A percentile compares a stretch with the other conserved stretches of the same genome.
Conservation (phyloP, 2,888 invertebrate species). For the Craniophora ligustri region DNA sequence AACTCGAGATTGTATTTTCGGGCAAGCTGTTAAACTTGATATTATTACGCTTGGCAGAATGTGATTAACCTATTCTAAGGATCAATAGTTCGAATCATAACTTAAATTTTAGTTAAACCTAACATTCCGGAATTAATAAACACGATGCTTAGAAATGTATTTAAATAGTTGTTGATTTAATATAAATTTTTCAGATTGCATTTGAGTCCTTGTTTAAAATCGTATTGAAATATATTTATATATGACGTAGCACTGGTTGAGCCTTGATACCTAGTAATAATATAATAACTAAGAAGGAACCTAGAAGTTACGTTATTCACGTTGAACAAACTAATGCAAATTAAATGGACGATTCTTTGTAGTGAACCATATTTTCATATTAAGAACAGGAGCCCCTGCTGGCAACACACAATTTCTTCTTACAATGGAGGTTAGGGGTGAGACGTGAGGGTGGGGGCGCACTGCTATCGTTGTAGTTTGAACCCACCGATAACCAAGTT, state of each 20-base stretch:
- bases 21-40: slow-evolving; percentile 49
- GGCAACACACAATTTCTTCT: slow-evolving; percentile 80
- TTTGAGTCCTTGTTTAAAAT: background rate
- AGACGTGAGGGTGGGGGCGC: slow-evolving; percentile 19
- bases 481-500: slow-evolving; percentile 13
- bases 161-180: no score
- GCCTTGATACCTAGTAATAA: no score
- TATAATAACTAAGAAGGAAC: slow-evolving; percentile 51
- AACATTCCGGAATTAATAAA: slow-evolving; percentile 3
- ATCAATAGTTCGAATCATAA: slow-evolving; percentile 38
- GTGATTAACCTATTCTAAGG: slow-evolving; percentile 42
- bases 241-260: no score
- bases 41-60: slow-evolving; percentile 30
- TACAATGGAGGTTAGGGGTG: slow-evolving; percentile 57
- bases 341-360: slow-evolving; percentile 77
- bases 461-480: slow-evolving; percentile 28
- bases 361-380: slow-evolving; percentile 82
- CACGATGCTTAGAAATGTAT: slow-evolving; percentile 6
- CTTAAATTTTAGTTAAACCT: slow-evolving; percentile 28
- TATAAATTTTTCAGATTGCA: no score
- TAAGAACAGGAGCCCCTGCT: slow-evolving; percentile 74
- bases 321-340: slow-evolving; percentile 71
- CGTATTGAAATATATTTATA: background rate
- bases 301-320: slow-evolving; percentile 59
- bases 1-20: slow-evolving; percentile 61